A percentile compares a stretch with the other conserved stretches of the same genome.
phyloP scores from a whole-genome alignment of 2,113 vertebrate species.

The Parotia lawesii region DNA sequence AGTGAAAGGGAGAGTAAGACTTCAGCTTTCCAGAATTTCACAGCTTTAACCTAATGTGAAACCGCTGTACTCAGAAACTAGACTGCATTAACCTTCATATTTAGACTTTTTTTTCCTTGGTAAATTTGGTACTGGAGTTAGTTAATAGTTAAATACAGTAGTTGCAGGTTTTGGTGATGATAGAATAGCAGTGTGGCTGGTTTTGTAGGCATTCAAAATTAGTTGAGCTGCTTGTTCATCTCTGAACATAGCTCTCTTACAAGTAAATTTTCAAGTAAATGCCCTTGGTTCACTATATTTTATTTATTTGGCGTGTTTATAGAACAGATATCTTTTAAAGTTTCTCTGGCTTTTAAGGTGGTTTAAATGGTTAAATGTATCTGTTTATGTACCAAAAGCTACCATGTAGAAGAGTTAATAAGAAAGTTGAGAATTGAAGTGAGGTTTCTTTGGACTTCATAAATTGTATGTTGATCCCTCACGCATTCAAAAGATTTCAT shows the following conservation, averaged over 20 bases:
- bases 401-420: not conserved
- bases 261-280: not conserved
- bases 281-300: not conserved
- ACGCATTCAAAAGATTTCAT: rapidly evolving
- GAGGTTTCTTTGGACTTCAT: not conserved
- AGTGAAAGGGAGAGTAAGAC: not conserved
- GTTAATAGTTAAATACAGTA: not conserved
- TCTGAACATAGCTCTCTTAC: not conserved
- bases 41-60: not conserved
- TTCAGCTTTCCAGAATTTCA: not conserved
- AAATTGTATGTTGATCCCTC: not conserved
- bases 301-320: not conserved
- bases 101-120: not conserved
- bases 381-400: not conserved
- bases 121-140: not conserved
- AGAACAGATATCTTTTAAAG: not conserved
- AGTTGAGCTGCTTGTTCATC: not conserved
- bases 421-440: not conserved
- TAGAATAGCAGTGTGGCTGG: not conserved
- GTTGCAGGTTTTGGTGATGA: not conserved
- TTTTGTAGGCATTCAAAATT: not conserved
- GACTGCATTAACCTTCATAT: not conserved
- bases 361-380: not conserved
- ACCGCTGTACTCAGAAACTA: not conserved
- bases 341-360: not conserved